Conservation (phyloP, 2,797 vertebrate genomes). For the Poecilia picta region DNA sequence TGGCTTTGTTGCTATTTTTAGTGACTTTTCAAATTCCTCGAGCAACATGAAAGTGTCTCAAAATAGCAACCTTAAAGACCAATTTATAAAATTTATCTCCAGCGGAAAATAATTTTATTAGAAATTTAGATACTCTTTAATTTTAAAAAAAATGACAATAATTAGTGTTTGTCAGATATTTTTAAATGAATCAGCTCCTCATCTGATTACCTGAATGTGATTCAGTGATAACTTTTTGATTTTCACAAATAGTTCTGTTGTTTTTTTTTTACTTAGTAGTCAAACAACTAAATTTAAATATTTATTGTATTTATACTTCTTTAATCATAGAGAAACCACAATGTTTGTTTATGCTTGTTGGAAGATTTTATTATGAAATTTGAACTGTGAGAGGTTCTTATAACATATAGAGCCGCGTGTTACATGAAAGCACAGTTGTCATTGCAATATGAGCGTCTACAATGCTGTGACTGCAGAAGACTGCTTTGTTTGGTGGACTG, state of each 20-base stretch:
- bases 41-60: no score
- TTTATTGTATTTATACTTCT: background rate
- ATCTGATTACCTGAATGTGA: background rate
- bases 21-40: no score
- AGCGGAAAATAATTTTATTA: no score
- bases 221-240: no score
- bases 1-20: no score
- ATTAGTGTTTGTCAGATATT: background rate
- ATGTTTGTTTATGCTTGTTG: background rate
- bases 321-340: background rate
- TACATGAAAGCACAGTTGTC: background rate
- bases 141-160: no score
- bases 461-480: background rate
- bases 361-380: background rate
- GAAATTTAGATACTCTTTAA: no score
- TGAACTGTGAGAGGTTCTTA: background rate
- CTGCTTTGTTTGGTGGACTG: background rate
- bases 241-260: background rate
- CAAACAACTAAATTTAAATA: background rate
- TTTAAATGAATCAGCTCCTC: background rate
- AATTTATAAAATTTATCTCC: no score
- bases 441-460: background rate
- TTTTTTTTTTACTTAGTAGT: background rate
- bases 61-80: no score
- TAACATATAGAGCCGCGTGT: background rate